Evolutionary conservation across 2,888 invertebrate genomes (phyloP).

Genomic region (Gordius sp.): DNA sequence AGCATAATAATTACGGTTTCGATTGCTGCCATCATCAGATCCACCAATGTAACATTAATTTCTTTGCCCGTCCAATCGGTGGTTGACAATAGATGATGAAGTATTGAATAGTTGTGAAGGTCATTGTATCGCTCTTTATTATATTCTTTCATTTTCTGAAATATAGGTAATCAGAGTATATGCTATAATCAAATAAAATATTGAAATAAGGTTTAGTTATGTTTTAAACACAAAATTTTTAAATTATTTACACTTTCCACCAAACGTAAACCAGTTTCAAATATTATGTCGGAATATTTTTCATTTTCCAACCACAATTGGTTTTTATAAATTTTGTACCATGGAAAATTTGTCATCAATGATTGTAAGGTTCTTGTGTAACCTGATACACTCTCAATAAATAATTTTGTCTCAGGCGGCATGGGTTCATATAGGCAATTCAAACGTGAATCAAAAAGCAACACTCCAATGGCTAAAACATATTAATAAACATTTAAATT

Average conservation of each 20-base stretch:
- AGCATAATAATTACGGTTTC: conserved; percentile 12
- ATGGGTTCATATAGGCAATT: background rate
- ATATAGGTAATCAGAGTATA: no score
- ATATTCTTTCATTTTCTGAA: no score
- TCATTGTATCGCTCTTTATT: background rate
- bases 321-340: background rate
- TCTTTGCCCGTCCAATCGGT: background rate
- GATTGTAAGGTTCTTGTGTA: conserved; percentile 2
- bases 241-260: background rate
- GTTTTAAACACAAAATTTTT: no score
- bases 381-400: conserved; percentile 7
- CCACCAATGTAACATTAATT: background rate
- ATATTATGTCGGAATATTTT: background rate
- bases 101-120: background rate
- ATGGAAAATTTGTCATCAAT: background rate
- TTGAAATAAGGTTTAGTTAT: no score
- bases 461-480: conserved; percentile 8
- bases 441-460: conserved; percentile 3
- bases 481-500: no score
- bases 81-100: background rate
- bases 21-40: conserved; percentile 14
- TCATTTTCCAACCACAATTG: conserved; percentile 7
- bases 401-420: background rate
- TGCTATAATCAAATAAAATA: no score
- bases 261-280: background rate